Evolutionary conservation across 2,888 invertebrate species (phyloP), one percentile per base, ranked within the genome.

Genomic region (Mythimna albipuncta): DNA sequence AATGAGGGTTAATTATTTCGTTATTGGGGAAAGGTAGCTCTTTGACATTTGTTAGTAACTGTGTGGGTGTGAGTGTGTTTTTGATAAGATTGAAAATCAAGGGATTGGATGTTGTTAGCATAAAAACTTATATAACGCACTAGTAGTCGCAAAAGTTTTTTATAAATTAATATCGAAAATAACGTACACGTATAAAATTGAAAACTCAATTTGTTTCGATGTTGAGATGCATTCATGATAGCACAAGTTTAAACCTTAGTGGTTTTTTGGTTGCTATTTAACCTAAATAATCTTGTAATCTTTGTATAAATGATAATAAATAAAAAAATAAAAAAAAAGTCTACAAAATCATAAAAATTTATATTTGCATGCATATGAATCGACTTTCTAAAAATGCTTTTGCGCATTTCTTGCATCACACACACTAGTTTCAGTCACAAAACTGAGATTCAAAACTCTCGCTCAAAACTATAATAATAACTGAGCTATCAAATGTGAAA

Each of bases 1-100:
- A 90, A 88, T 88, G 73, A 78, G 72, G 79, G 75, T 87, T 89
- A 90, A 90, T 90, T 89, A 90, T 87, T 83, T 81, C 81, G 82
- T 82, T 87, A 86, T 82, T 85, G 78, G 77, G 83, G 84, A 79
- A 86, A 85, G 74, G 72, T 50, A 75, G 75, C 74, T 64, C 41
- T 41, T 64, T 72, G 71, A 68, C 41, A 72, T 77, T 62, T 69
- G 58, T 58, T 68, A n/a, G 58, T 11, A 26, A 57, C 54, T 47
- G 69, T 64, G 38, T 59, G 21, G 19, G 19, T 21, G 58, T 50
- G 58, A 16, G 44, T 44, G 32, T 35, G 26, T 44, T 62, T 61
- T 54, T 13, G 57, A 63, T 16, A 54, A 57, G 50, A 35, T 75
- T 35, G 11, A 2, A n/a, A 21, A 21, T 50, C 21, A 35, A 52